These are phyloP conservation scores for Hystrix cristata DNA, from an alignment of 2,113 vertebrate species.

Conservation along the genomic window DNA sequence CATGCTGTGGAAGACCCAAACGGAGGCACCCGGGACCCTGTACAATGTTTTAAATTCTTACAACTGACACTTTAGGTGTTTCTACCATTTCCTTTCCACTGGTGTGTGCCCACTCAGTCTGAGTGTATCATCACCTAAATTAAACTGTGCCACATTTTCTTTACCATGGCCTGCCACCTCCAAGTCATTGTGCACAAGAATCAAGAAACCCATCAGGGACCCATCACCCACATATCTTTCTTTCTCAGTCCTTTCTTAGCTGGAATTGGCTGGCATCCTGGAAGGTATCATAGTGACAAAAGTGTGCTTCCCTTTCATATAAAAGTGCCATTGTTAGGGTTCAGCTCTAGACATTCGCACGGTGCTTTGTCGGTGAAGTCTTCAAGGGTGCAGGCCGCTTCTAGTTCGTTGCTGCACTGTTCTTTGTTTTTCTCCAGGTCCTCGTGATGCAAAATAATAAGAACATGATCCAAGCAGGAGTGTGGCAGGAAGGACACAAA, in stretches of 20 bases:
- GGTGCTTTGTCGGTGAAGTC: neutral
- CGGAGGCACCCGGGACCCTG: neutral
- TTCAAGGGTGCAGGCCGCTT: neutral
- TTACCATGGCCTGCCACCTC: neutral
- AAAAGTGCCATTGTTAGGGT: neutral
- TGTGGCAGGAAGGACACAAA: no score
- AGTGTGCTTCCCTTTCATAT: neutral
- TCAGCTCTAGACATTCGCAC: neutral
- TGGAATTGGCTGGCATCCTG: neutral
- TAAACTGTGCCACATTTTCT: neutral
- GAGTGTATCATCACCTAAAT: neutral
- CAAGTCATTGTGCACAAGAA: neutral
- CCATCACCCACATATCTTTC: neutral
- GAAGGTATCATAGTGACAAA: neutral
- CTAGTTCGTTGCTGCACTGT: neutral
- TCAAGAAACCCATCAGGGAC: neutral
- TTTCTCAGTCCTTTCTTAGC: neutral
- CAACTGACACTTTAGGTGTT: rapidly evolving
- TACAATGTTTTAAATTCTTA: neutral
- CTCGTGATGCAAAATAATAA: neutral
- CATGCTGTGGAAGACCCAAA: neutral
- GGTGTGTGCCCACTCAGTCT: neutral
- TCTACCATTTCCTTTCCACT: neutral
- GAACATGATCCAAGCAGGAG: no score
- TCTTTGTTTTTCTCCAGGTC: neutral